These are phyloP conservation scores for Protosalanx chinensis DNA, from an alignment of 2,797 vertebrate genomes.

Conservation along the genomic window DNA sequence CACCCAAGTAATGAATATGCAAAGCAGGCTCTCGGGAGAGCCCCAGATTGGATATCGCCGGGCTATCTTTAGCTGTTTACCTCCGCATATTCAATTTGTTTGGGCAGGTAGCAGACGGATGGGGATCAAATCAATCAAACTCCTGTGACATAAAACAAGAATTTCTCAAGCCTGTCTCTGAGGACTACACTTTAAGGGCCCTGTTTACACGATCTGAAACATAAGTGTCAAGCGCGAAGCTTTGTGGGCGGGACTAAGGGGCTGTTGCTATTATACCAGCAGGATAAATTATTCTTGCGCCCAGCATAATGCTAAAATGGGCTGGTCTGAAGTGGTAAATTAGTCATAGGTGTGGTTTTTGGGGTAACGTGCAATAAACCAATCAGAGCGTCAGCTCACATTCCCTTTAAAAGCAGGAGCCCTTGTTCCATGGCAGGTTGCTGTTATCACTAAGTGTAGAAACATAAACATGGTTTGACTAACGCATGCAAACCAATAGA, in stretches of 20 bases:
- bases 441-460: neutral
- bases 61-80: conserved; percentile 48
- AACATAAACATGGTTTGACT: conserved; percentile 34
- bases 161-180: conserved; percentile 18
- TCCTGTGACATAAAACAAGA: conserved; percentile 22
- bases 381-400: too few relatives aligned
- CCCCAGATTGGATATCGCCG: conserved; percentile 53
- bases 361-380: too few relatives aligned
- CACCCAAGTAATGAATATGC: conserved; percentile 71
- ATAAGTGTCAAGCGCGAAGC: too few relatives aligned
- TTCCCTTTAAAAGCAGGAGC: too few relatives aligned
- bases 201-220: too few relatives aligned
- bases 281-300: too few relatives aligned
- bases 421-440: conserved; percentile 13
- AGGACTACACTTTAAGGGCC: neutral
- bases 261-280: too few relatives aligned
- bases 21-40: conserved; percentile 54
- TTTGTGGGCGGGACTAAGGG: too few relatives aligned
- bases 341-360: too few relatives aligned
- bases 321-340: too few relatives aligned
- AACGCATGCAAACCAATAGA: conserved; percentile 36
- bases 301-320: too few relatives aligned
- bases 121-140: conserved; percentile 22
- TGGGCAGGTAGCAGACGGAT: conserved; percentile 27
- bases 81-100: conserved; percentile 46